Conservation (phyloP, 2,888 invertebrate species). For the Lepidonotus clava region DNA sequence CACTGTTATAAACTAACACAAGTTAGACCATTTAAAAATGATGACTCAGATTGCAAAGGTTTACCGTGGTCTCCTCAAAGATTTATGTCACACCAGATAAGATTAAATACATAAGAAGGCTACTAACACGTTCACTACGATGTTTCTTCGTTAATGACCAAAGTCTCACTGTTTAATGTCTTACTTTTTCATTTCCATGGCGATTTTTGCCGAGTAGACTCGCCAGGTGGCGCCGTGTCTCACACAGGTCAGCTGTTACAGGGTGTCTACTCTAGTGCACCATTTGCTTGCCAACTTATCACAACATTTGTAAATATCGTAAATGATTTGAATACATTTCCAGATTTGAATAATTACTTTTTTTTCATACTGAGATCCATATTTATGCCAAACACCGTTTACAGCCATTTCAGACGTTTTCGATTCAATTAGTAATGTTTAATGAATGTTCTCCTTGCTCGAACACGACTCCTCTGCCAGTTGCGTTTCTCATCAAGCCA, state of each 20-base stretch:
- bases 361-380: neutral
- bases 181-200: constrained; percentile 52
- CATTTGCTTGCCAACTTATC: constrained; percentile 41
- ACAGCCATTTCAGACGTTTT: constrained; percentile 10
- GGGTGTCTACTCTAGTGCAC: constrained; percentile 50
- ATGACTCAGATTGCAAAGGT: no score
- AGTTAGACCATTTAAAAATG: no score
- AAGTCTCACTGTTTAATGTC: constrained; percentile 32
- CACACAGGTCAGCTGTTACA: constrained; percentile 52
- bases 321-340: constrained; percentile 11
- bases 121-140: no score
- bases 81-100: no score
- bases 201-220: constrained; percentile 35
- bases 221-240: constrained; percentile 32
- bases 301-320: constrained; percentile 33
- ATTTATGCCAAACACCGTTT: constrained; percentile 2
- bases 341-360: neutral
- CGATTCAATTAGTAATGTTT: constrained; percentile 24
- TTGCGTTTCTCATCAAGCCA: neutral
- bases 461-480: neutral
- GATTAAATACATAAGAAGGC: no score
- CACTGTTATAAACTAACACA: no score
- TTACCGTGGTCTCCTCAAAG: no score
- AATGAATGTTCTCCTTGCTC: neutral
- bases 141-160: neutral